Evolutionary conservation across 1,140 invertebrate species (phyloP), one percentile per base, ranked within the genome.

Genomic region (Bombus pyrosoma): DNA sequence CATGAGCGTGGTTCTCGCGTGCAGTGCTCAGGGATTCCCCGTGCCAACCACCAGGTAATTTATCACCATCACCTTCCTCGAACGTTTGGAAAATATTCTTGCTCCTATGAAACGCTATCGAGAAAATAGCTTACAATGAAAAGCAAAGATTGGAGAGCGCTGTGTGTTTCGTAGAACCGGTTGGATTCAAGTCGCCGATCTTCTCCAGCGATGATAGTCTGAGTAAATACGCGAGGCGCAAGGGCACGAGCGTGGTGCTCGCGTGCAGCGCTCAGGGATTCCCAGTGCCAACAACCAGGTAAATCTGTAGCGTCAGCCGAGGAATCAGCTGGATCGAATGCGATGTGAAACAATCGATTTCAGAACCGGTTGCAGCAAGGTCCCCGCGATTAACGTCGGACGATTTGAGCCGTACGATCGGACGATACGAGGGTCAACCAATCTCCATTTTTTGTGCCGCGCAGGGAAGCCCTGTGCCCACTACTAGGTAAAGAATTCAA

Each of bases 321-420:
- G 4, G 25, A 32, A 25, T 59, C 57, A 28, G 28, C 57, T 59
- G 57, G 37, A 53, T 37, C n/a, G 72, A 15, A 34, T 22, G 62
- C 5, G 22, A 39, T 4, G n/a, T 18, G 5, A n/a, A 32, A 75
- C 57, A 79, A 64, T 87, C 85, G 80, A 87, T 93, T 94, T 85
- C 95, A 98, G 97, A 98, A 91, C 97, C 97, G 39, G 96, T 98
- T 88, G 97, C 97, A 93, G 96, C 96, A 90, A 97, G 97, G 83
- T 96, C 96, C 69, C 97, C 97, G 47, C 97, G 97, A 94, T 96
- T 98, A 93, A 97, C 97, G 69, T 96, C 96, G 87, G 96, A 96
- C 85, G 97, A 96, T 93, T 96, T 96, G 92, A 96, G 96, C 95
- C 96, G 96, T 91, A 96, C 96, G 86, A 96, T 96, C 92, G 84